Conservation (phyloP, 2,888 invertebrate genomes). For the Hydropsyche betteni region DNA sequence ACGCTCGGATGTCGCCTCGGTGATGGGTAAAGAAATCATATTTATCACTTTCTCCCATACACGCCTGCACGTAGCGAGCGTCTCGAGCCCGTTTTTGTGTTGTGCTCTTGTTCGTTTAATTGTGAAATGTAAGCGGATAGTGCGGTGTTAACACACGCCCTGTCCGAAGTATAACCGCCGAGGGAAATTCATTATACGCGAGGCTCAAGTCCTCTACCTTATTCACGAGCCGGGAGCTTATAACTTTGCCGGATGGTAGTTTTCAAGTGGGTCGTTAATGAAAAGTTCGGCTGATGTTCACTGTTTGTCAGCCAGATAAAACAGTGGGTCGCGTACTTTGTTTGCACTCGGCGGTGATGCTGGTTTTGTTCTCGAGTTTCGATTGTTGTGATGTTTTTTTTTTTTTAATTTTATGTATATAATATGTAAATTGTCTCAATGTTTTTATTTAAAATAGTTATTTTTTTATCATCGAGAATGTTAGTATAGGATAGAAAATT, state of each 20-base stretch:
- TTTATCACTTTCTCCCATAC: constrained; percentile 7
- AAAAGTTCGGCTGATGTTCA: constrained; percentile 38
- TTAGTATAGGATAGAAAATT: too few relatives aligned
- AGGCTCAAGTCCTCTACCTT: constrained; percentile 20
- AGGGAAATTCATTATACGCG: constrained; percentile 32
- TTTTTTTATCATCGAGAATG: too few relatives aligned
- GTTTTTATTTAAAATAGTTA: too few relatives aligned
- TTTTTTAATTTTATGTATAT: too few relatives aligned
- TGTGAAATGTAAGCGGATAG: constrained; percentile 24
- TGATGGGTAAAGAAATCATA: constrained; percentile 29
- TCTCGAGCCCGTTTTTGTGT: too few relatives aligned
- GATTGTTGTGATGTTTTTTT: too few relatives aligned
- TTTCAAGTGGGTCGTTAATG: constrained; percentile 39
- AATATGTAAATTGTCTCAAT: too few relatives aligned
- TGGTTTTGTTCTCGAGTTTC: too few relatives aligned
- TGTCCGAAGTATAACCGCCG: constrained; percentile 26
- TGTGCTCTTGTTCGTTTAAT: not conserved
- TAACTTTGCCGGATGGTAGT: constrained; percentile 31
- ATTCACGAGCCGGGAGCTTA: constrained; percentile 26
- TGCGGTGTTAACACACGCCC: constrained; percentile 18
- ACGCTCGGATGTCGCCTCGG: constrained; percentile 23
- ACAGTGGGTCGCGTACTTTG: not conserved
- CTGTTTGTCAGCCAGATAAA: constrained; percentile 35
- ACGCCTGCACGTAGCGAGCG: too few relatives aligned
- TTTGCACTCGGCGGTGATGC: too few relatives aligned